These are phyloP conservation scores for Diacarnus erythraeanus DNA, from an alignment of 37 sponge, comb jelly and placozoan genomes.

Conservation along the genomic window DNA sequence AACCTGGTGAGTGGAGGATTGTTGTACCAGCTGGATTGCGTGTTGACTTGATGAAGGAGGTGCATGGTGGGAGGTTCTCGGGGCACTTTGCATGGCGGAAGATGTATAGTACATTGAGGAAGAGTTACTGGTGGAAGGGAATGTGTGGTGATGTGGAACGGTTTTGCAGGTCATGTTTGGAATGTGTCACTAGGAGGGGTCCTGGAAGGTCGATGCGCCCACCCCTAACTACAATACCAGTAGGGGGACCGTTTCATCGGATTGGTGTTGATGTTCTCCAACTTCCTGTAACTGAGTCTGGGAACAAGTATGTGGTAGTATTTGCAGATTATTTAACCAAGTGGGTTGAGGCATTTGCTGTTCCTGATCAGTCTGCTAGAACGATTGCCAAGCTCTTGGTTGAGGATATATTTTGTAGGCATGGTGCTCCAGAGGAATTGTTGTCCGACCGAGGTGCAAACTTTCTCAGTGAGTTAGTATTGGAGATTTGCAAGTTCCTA, in stretches of 20 bases:
- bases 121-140: constrained; percentile 42
- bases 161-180: constrained; percentile 3
- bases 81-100: constrained; percentile 35
- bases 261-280: constrained; percentile 10
- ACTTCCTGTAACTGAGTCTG: constrained; percentile 13
- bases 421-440: no score
- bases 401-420: no score
- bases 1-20: constrained; percentile 19
- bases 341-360: background rate
- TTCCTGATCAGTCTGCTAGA: no score
- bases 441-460: no score
- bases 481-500: no score
- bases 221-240: background rate
- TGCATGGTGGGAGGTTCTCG: constrained; percentile 35
- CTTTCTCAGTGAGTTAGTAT: no score
- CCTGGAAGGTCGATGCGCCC: background rate
- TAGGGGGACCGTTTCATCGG: constrained; percentile 11
- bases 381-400: no score
- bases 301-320: constrained; percentile 2
- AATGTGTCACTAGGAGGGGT: background rate
- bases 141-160: background rate
- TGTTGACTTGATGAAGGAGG: background rate
- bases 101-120: constrained; percentile 4
- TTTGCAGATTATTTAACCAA: background rate
- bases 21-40: constrained; percentile 3